phyloP scores from a whole-genome alignment of 2,888 invertebrate species.

The Nephrotoma guestfalica region DNA sequence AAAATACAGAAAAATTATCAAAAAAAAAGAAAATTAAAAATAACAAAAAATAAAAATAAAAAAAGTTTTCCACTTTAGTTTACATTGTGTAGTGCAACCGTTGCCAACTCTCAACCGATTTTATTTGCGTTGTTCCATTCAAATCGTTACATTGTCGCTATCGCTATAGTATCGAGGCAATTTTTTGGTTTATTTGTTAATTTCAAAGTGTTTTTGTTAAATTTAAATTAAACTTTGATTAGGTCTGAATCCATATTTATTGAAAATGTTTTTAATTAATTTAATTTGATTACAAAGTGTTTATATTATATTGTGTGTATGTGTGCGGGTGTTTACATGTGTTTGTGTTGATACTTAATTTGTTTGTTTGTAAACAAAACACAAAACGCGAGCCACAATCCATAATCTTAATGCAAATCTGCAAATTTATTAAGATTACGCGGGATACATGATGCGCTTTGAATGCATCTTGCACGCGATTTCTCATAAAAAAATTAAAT shows the following conservation, averaged over 20 bases:
- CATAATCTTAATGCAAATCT: too few species aligned
- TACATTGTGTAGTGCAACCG: not conserved
- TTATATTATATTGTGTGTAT: not conserved
- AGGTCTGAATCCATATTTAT: not conserved
- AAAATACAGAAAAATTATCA: not conserved
- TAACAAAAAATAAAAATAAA: not conserved
- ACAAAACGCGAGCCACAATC: not conserved
- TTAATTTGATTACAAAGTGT: not conserved
- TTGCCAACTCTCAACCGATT: not conserved
- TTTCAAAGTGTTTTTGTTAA: not conserved
- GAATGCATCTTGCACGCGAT: not conserved
- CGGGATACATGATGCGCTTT: not conserved
- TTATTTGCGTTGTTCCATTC: not conserved
- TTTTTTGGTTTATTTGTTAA: not conserved
- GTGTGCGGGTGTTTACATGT: not conserved
- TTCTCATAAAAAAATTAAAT: not conserved
- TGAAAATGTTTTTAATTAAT: not conserved
- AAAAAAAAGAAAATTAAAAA: not conserved
- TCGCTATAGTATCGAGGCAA: not conserved
- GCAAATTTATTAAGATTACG: not conserved
- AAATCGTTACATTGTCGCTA: not conserved
- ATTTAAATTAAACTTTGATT: not conserved
- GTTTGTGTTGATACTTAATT: not conserved
- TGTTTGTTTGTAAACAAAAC: not conserved
- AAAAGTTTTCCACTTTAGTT: not conserved